Percentiles rank a stretch among this genome's conserved stretches.
Conservation (phyloP, 2,797 vertebrate species). For the Sebastes baramenuke region DNA sequence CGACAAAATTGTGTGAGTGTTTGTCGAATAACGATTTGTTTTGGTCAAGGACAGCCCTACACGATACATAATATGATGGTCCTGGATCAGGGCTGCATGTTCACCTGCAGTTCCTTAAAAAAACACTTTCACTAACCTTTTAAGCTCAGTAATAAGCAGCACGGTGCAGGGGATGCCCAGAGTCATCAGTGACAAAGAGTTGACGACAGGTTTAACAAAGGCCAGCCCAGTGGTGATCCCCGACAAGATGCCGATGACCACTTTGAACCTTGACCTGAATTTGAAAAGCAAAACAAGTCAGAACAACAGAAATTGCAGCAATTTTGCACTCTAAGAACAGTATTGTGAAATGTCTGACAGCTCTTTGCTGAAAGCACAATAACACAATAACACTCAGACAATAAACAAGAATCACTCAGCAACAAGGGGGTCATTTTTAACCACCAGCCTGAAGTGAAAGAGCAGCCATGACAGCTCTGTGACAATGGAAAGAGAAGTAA, state of each 20-base stretch:
- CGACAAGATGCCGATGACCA: constrained; percentile 91
- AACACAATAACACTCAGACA: background rate
- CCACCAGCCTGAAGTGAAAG: constrained; percentile 12
- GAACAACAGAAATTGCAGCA: background rate
- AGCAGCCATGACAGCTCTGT: constrained; percentile 20
- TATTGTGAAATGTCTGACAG: background rate
- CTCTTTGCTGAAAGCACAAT: background rate
- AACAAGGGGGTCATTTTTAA: background rate
- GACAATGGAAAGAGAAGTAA: constrained; percentile 70
- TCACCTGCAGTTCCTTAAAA: background rate
- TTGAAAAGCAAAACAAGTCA: constrained; percentile 19
- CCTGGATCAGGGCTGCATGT: background rate
- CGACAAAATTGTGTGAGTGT: too few relatives aligned
- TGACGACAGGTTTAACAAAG: constrained; percentile 96
- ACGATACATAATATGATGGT: background rate
- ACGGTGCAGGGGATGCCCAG: constrained; percentile 94
- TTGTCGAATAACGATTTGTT: too few relatives aligned
- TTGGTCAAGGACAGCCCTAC: too few relatives aligned
- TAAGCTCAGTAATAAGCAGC: constrained; percentile 92
- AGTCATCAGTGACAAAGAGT: constrained; percentile 95
- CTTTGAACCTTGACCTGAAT: constrained; percentile 93
- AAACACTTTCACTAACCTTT: constrained; percentile 84
- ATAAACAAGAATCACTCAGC: background rate
- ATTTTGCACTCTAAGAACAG: background rate
- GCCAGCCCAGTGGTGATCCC: constrained; percentile 93